A percentile compares a stretch with the other conserved stretches of the same genome.
Conservation (phyloP, 2,888 invertebrate genomes). For the Platypus cylindrus region DNA sequence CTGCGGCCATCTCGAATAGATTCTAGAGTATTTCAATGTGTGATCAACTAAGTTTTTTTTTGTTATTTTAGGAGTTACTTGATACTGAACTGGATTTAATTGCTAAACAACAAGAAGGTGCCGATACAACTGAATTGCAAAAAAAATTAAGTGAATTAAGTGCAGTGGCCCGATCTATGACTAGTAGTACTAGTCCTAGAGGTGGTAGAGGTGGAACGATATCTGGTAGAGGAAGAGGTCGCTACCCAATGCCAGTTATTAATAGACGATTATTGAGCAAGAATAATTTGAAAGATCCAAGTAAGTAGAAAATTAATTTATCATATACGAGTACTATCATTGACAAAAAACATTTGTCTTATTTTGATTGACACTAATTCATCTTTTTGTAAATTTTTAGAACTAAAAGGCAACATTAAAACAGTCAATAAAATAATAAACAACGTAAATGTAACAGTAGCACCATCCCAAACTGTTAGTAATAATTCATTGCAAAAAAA, state of each 20-base stretch:
- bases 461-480: constrained; percentile 4
- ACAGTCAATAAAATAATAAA: constrained; percentile 22
- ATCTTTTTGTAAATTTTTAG: constrained; percentile 12
- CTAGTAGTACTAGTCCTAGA: too few relatives aligned
- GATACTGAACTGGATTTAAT: constrained; percentile 87
- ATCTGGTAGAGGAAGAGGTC: constrained; percentile 33
- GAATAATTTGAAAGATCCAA: constrained; percentile 29
- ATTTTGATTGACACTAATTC: neutral
- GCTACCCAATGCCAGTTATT: constrained; percentile 27
- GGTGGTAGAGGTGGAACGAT: too few relatives aligned
- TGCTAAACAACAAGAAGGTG: constrained; percentile 78
- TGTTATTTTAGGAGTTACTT: constrained; percentile 56
- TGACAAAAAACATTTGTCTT: neutral
- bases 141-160: constrained; percentile 65
- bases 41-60: neutral
- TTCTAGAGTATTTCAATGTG: neutral
- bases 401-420: constrained; percentile 17
- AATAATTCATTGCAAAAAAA: constrained; percentile 25
- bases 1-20: neutral
- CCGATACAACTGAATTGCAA: constrained; percentile 70
- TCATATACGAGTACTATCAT: neutral
- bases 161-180: constrained; percentile 27
- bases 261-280: constrained; percentile 30
- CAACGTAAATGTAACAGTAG: constrained; percentile 11
- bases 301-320: constrained; percentile 14